Evolutionary conservation across 2,113 vertebrate species (phyloP), one percentile per base, ranked within the genome.

Genomic region (Smithornis capensis): DNA sequence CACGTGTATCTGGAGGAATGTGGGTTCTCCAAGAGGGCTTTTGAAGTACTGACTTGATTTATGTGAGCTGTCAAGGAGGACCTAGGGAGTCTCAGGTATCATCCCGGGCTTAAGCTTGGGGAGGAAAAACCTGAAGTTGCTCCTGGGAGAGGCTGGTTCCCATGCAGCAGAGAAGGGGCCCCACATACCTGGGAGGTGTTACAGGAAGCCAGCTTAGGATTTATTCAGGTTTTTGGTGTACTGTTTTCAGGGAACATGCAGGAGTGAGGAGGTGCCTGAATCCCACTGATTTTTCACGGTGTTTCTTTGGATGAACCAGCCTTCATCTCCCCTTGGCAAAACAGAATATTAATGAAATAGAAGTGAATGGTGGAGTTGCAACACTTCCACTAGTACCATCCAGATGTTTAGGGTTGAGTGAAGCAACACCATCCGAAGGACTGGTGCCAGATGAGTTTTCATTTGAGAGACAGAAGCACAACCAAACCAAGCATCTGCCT

Each of bases 21-120:
- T 65, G 28, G 1, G 7, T 60, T 80, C 37, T 77, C 69, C 33
- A n/a, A 12, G 71, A 77, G 14, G 15, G 56, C 56, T 79, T 92
- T 80, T 86, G 83, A 96, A 94, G 67, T 71, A 75, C 62, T 94
- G 40, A 25, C 47, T 63, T 94, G 83, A 89, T 94, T 93, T 83
- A 87, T 75, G 22, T 50, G 38, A 6, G 40, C 49, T 92, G 57
- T n/a, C 1, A 5, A 25, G 55, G 45, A 63, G 38, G 40, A 37
- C 1, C 0, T 2, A 56, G 40, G 27, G 60, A 87, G 64, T 47
- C 60, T 92, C 86, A 37, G 90, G 85, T 87, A 35, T 92, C 80
- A 56, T 40, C 28, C 64, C n/a, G 14, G 23, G 49, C 68, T 85
- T 83, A 47, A 4, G 12, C 52, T 9, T 35, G 35, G 55, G 42